A percentile compares a stretch with the other conserved stretches of the same genome.
Conservation (phyloP, 2,888 invertebrate genomes). For the Globia sparganii region DNA sequence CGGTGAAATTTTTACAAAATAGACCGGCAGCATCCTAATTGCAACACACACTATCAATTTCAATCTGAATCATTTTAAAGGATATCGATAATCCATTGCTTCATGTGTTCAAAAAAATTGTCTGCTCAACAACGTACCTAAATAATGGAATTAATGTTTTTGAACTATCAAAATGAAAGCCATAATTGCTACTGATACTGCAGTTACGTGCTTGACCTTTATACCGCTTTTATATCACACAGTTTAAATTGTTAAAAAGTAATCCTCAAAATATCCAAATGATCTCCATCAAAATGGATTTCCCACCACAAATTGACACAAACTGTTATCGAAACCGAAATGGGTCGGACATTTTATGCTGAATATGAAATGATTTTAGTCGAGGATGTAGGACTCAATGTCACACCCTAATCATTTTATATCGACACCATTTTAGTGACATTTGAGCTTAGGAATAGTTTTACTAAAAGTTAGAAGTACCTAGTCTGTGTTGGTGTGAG, state of each 20-base stretch:
- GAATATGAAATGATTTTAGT: constrained; percentile 43
- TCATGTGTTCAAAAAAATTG: too few species aligned
- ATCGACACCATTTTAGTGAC: constrained; percentile 43
- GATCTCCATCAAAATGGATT: constrained; percentile 4
- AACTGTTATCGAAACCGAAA: constrained; percentile 16
- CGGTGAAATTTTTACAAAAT: too few species aligned
- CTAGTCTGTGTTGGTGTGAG: background rate
- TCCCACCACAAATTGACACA: constrained; percentile 24
- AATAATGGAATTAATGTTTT: too few species aligned
- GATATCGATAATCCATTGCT: too few species aligned
- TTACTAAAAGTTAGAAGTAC: background rate
- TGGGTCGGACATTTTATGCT: constrained; percentile 26
- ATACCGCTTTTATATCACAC: too few species aligned
- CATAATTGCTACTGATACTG: too few species aligned
- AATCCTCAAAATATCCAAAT: background rate
- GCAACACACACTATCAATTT: too few species aligned
- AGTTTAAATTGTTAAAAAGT: background rate
- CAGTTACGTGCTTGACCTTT: too few species aligned
- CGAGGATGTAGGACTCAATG: constrained; percentile 25
- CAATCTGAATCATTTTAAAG: too few species aligned
- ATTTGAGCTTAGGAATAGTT: background rate
- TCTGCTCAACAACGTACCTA: too few species aligned
- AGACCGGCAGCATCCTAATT: too few species aligned
- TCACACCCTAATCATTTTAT: constrained; percentile 61
- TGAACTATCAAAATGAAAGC: too few species aligned